Evolutionary conservation across 2,888 invertebrate genomes (phyloP).

Genomic region (Tetrapedia diversipes): DNA sequence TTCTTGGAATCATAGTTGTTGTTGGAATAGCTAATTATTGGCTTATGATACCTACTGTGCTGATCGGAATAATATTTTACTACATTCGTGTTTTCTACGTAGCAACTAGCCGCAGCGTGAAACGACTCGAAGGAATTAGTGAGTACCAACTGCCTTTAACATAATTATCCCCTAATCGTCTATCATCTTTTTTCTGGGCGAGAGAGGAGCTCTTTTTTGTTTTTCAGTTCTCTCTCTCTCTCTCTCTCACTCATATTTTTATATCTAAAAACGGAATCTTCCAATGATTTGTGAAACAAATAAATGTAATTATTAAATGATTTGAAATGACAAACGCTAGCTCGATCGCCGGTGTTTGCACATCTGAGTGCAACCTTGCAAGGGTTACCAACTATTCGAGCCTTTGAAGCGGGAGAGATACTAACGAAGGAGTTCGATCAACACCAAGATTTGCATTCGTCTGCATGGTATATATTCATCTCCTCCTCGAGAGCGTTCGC

Average conservation of each 20-base stretch:
- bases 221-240: background rate
- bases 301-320: background rate
- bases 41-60: constrained; percentile 88
- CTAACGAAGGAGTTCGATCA: constrained; percentile 91
- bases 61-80: constrained; percentile 90
- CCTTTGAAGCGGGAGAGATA: constrained; percentile 91
- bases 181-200: background rate
- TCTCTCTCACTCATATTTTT: too few species aligned
- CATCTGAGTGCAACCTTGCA: constrained; percentile 95
- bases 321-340: constrained; percentile 83
- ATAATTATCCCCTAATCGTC: background rate
- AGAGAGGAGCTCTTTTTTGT: background rate
- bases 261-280: background rate
- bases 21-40: constrained; percentile 90
- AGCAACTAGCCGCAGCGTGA: constrained; percentile 91
- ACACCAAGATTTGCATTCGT: constrained; percentile 93
- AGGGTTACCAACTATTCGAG: constrained; percentile 95
- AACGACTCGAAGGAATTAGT: constrained; percentile 92
- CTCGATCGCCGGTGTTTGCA: constrained; percentile 97
- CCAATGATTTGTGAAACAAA: background rate
- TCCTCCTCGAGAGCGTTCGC: constrained; percentile 96
- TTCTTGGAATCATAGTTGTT: constrained; percentile 91
- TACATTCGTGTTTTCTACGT: constrained; percentile 90
- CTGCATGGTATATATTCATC: constrained; percentile 96
- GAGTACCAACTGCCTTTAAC: constrained; percentile 83